phyloP scores from a whole-genome alignment of 1,140 invertebrate species.

The Lepidurus couesii region DNA sequence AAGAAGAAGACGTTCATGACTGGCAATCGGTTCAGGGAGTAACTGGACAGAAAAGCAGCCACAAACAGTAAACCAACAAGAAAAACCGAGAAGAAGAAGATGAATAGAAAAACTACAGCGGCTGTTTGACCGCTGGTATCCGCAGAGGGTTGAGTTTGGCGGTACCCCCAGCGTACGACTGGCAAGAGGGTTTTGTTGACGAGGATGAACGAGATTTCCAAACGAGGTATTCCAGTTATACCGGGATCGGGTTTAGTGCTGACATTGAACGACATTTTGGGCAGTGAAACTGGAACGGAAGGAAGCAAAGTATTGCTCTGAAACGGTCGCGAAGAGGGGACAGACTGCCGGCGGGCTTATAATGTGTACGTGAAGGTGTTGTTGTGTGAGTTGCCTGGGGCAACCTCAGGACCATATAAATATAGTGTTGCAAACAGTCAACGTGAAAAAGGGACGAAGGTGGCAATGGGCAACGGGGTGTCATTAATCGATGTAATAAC shows the following conservation, averaged over 20 bases:
- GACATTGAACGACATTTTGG: background rate
- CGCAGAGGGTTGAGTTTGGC: background rate
- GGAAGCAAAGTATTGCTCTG: background rate
- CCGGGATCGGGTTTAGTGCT: background rate
- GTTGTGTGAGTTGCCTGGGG: background rate
- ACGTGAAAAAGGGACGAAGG: background rate
- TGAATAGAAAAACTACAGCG: background rate
- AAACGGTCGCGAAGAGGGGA: background rate
- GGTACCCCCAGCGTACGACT: slow-evolving; percentile 8
- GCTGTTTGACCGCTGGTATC: background rate
- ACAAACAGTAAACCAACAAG: background rate
- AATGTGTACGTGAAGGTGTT: background rate
- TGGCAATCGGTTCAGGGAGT: background rate
- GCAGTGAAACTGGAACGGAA: background rate
- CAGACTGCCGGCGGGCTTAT: background rate
- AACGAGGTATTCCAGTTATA: background rate
- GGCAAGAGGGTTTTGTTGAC: background rate
- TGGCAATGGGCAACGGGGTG: background rate
- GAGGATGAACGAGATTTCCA: background rate
- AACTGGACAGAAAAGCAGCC: background rate
- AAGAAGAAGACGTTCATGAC: background rate
- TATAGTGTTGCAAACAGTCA: slow-evolving; percentile 2
- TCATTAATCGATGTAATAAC: background rate
- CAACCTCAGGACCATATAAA: background rate
- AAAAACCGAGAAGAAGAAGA: background rate